Evolutionary conservation across 2,113 vertebrate species (phyloP), one percentile per base, ranked within the genome.

Genomic region (Atherinomorus stipes): DNA sequence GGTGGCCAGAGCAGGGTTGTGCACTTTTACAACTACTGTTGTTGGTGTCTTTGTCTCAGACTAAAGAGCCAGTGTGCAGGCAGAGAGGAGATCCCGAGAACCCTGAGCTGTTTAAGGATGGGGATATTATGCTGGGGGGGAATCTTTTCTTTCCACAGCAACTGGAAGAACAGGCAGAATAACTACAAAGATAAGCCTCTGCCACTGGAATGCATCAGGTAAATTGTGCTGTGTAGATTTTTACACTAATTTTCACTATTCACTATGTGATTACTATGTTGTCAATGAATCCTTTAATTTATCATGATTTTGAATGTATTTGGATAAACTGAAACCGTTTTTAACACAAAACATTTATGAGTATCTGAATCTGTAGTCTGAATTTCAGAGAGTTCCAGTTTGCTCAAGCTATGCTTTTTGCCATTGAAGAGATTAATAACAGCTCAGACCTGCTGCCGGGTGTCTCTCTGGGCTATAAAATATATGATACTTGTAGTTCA

Each of bases 341-440:
- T 31, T 31, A 3, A 31, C 3, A 31, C 28, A 31, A 31, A 31
- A 3, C 7, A 31, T 31, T 31, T 31, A 31, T 31, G 28, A 31
- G 3, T 31, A n/a, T n/a, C n/a, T 63, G 25, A 16, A 60, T 76
- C 7, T 28, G 7, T 7, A 94, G 93, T 77, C 78, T 94, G 38
- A 89, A 93, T 82, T 92, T 92, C 73, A 93, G 92, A 79, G 90
- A 77, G 1, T 90, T 94, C 71, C 94, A 94, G 64, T 91, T 81
- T 69, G 78, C 88, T 21, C 92, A 93, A 64, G 81, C 93, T 1
- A 91, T 93, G 91, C 74, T 93, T 4, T 94, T 93, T 85, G 90
- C 93, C 28, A 90, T 93, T 34, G 89, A 92, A 49, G 91, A 94
- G 67, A 93, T 94, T 37, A 94, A 94, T 54, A 93, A 93, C 76